Conservation (phyloP, 2,888 invertebrate species). For the Coenonympha arcania region DNA sequence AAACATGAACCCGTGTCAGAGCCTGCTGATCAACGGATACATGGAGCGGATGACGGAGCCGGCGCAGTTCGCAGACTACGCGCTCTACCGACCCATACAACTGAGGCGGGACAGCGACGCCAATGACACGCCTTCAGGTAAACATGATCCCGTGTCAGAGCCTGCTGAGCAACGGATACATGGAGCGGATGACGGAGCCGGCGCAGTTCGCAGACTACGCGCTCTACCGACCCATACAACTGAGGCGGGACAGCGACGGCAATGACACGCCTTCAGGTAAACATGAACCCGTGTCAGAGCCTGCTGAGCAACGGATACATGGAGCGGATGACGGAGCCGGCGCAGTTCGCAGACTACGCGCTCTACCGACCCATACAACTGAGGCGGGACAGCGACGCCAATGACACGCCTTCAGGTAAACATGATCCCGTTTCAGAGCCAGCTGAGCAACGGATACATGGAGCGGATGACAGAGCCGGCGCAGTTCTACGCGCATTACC, state of each 20-base stretch:
- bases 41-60: conserved; percentile 79
- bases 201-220: conserved; percentile 76
- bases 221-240: conserved; percentile 63
- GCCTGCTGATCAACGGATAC: too few species aligned
- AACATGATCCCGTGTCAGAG: conserved; percentile 83
- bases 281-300: conserved; percentile 83
- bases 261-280: conserved; percentile 5
- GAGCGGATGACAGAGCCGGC: conserved; percentile 77
- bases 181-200: conserved; percentile 78
- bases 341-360: conserved; percentile 75
- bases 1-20: conserved; percentile 82
- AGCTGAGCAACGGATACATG: conserved; percentile 82
- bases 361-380: conserved; percentile 64
- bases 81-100: conserved; percentile 67
- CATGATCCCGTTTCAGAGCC: conserved; percentile 83
- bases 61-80: conserved; percentile 76
- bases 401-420: conserved; percentile 7
- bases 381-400: conserved; percentile 26
- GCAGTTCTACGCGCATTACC: conserved; percentile 76
- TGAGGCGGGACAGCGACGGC: conserved; percentile 26
- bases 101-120: conserved; percentile 26
- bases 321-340: conserved; percentile 76
- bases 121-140: conserved; percentile 4
- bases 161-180: too few species aligned
- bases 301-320: conserved; percentile 84